Evolutionary conservation across 2,113 vertebrate genomes (phyloP).

Genomic region (Cephalopterus ornatus): DNA sequence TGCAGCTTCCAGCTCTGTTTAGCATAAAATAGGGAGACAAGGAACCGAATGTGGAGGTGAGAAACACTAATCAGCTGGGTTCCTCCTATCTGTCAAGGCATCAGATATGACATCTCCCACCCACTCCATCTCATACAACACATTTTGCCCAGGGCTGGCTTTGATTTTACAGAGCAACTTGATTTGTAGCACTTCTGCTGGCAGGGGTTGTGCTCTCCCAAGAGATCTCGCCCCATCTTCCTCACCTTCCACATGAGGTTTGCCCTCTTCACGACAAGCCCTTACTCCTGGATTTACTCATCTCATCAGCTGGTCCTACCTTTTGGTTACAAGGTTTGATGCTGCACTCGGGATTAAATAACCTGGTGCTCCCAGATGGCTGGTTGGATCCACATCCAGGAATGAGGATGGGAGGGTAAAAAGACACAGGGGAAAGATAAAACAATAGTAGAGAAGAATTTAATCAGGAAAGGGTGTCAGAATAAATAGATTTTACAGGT

Average conservation of each 20-base stretch:
- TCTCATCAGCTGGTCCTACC: accelerated
- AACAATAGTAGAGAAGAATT: neutral
- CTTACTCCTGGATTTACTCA: neutral
- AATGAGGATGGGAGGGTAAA: neutral
- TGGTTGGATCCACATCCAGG: neutral
- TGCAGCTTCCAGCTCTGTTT: neutral
- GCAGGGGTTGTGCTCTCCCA: neutral
- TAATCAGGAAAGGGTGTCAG: neutral
- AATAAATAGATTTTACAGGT: neutral
- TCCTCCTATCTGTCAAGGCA: neutral
- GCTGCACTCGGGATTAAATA: neutral
- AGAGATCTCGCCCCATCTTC: neutral
- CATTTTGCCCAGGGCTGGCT: neutral
- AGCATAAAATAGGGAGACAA: neutral
- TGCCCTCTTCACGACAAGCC: neutral
- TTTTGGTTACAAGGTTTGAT: neutral
- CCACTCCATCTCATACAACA: neutral
- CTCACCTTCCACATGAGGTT: neutral
- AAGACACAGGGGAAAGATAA: neutral
- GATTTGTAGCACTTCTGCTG: neutral
- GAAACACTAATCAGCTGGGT: neutral
- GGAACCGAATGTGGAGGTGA: neutral
- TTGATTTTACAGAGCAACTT: neutral
- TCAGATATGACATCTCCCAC: neutral
- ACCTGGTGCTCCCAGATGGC: neutral